These are phyloP conservation scores for Amphilophus citrinellus DNA, from an alignment of 2,113 vertebrate genomes.

Conservation along the genomic window DNA sequence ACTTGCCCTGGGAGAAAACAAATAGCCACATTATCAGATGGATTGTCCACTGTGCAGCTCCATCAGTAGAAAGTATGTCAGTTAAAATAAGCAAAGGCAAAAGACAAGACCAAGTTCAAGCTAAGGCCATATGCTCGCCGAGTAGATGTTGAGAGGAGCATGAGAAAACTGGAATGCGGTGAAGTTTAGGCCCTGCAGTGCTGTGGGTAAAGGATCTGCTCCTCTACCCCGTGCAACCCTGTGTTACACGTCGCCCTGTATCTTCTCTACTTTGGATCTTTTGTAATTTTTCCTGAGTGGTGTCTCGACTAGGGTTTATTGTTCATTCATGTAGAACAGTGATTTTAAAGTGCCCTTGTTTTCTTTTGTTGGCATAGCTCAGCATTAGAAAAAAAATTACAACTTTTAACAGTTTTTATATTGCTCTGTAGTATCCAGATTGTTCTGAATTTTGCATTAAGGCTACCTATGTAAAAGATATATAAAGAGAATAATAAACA, in stretches of 20 bases:
- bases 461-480: not conserved
- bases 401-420: conserved; percentile 4
- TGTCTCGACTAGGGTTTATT: conserved; percentile 33
- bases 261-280: conserved; percentile 30
- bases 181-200: conserved; percentile 47
- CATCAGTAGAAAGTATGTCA: conserved; percentile 76
- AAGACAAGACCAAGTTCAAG: conserved; percentile 73
- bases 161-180: conserved; percentile 47
- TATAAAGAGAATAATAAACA: not conserved
- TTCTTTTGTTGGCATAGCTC: not conserved
- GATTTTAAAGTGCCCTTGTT: conserved; percentile 3
- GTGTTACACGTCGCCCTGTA: conserved; percentile 45
- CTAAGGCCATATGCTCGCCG: conserved; percentile 60
- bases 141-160: conserved; percentile 36
- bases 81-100: conserved; percentile 80
- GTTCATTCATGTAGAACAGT: conserved; percentile 43
- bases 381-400: conserved; percentile 3
- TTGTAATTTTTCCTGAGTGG: conserved; percentile 49
- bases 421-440: conserved; percentile 10
- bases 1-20: conserved; percentile 78
- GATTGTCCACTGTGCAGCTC: conserved; percentile 76
- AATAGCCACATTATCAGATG: conserved; percentile 82
- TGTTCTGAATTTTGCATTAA: not conserved
- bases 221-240: conserved; percentile 42
- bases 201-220: conserved; percentile 52